Evolutionary conservation across 37 sponge, comb jelly and placozoan species (phyloP).

Genomic region (Tethya wilhelma): DNA sequence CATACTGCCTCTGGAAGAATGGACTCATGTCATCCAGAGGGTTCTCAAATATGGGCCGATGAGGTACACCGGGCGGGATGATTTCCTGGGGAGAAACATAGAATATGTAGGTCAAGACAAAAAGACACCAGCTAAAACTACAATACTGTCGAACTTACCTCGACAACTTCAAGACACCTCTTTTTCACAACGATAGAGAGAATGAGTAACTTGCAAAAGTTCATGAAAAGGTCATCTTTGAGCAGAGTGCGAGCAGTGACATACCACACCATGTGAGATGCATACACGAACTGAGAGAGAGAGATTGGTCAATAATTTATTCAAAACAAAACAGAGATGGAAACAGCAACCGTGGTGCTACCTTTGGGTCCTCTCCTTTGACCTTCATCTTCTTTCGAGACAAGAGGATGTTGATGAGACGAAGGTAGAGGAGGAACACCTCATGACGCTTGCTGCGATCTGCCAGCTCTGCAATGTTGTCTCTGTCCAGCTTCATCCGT

Average conservation of each 20-base stretch:
- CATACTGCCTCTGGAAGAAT: slow-evolving; percentile 84
- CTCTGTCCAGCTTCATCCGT: slow-evolving; percentile 3
- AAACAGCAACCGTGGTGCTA: neutral
- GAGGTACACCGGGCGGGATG: neutral
- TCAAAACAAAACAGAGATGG: neutral
- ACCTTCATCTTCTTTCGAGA: slow-evolving; percentile 60
- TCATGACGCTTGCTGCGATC: slow-evolving; percentile 61
- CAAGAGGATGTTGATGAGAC: slow-evolving; percentile 88
- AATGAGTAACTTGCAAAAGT: slow-evolving; percentile 68
- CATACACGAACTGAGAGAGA: slow-evolving; percentile 20
- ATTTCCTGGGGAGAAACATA: neutral
- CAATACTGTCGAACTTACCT: slow-evolving; percentile 46
- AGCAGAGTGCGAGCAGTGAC: slow-evolving; percentile 61
- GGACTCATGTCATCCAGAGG: slow-evolving; percentile 75
- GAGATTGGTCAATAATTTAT: neutral
- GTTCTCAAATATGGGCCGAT: neutral
- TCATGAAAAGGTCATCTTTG: slow-evolving; percentile 49
- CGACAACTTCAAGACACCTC: slow-evolving; percentile 29
- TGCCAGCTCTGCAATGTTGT: slow-evolving; percentile 10
- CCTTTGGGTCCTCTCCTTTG: slow-evolving; percentile 38
- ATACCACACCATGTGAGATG: slow-evolving; percentile 54
- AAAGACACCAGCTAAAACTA: no score
- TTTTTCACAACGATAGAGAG: slow-evolving; percentile 34
- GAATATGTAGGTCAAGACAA: neutral
- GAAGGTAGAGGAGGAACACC: slow-evolving; percentile 66